These are phyloP conservation scores for Orthosia incerta DNA, from an alignment of 2,888 invertebrate species.

Conservation along the genomic window DNA sequence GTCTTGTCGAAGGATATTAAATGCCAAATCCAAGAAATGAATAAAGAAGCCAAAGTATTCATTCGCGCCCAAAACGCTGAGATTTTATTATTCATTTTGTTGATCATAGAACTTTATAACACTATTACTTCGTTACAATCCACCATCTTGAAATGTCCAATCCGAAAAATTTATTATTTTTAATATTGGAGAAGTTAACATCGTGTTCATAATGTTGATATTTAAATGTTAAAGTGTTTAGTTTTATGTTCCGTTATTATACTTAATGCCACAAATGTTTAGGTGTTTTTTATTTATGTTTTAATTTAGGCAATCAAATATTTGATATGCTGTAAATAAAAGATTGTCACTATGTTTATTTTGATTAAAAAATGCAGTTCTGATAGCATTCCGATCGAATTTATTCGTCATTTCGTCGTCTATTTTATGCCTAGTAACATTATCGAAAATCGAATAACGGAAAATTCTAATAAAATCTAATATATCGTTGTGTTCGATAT, in stretches of 20 bases:
- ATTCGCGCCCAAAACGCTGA: conserved; percentile 39
- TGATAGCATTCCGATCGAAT: conserved; percentile 40
- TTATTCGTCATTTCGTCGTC: conserved; percentile 35
- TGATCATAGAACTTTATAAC: conserved; percentile 53
- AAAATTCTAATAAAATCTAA: conserved; percentile 47
- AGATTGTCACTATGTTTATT: conserved; percentile 41
- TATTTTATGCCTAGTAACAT: conserved; percentile 36
- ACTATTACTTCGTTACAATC: conserved; percentile 45
- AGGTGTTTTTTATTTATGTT: conserved; percentile 32
- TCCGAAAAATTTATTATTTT: conserved; percentile 53
- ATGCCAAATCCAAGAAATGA: conserved; percentile 46
- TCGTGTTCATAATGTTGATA: conserved; percentile 37
- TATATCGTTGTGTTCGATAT: conserved; percentile 38
- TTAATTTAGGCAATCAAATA: conserved; percentile 46
- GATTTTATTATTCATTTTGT: conserved; percentile 52
- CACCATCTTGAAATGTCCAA: conserved; percentile 49
- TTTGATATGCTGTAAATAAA: conserved; percentile 26
- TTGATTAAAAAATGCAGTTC: conserved; percentile 34
- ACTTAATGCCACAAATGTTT: conserved; percentile 45
- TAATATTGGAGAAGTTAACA: conserved; percentile 48
- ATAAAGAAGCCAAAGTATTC: conserved; percentile 31
- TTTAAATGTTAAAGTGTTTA: conserved; percentile 45
- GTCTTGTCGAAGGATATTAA: conserved; percentile 35
- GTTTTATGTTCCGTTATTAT: conserved; percentile 48
- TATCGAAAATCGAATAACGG: conserved; percentile 51